Percentiles rank a stretch among this genome's conserved stretches.
phyloP scores from a whole-genome alignment of 1,140 invertebrate genomes.

The Ylistrum balloti region DNA sequence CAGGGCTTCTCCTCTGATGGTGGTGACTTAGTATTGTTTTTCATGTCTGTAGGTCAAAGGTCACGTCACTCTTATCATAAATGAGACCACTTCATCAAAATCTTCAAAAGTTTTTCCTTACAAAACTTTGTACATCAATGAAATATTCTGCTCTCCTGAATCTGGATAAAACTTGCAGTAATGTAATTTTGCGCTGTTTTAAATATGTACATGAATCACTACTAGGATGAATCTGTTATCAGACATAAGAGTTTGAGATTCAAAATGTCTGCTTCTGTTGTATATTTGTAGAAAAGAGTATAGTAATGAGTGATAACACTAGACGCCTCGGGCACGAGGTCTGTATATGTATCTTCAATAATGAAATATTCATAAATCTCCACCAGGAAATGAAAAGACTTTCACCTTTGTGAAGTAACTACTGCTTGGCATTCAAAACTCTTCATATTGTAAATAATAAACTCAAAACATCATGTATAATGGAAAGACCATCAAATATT shows the following conservation, averaged over 20 bases:
- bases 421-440: neutral
- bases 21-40: too few species aligned
- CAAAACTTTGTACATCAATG: neutral
- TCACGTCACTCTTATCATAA: too few species aligned
- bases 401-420: neutral
- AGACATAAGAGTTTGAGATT: neutral
- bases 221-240: neutral
- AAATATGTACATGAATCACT: neutral
- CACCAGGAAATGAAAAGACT: neutral
- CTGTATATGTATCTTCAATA: neutral
- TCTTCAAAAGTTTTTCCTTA: too few species aligned
- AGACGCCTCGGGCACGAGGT: neutral
- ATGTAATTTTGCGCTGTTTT: neutral
- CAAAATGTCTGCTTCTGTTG: neutral
- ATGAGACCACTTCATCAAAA: too few species aligned
- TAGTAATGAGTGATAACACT: neutral
- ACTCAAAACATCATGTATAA: neutral
- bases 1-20: too few species aligned
- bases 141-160: neutral
- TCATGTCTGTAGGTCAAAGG: too few species aligned
- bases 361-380: slow-evolving; percentile 14
- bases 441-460: neutral
- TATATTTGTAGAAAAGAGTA: neutral
- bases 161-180: neutral
- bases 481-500: neutral